Conservation (phyloP, 2,888 invertebrate genomes). For the Aleiodes leptofemur region DNA sequence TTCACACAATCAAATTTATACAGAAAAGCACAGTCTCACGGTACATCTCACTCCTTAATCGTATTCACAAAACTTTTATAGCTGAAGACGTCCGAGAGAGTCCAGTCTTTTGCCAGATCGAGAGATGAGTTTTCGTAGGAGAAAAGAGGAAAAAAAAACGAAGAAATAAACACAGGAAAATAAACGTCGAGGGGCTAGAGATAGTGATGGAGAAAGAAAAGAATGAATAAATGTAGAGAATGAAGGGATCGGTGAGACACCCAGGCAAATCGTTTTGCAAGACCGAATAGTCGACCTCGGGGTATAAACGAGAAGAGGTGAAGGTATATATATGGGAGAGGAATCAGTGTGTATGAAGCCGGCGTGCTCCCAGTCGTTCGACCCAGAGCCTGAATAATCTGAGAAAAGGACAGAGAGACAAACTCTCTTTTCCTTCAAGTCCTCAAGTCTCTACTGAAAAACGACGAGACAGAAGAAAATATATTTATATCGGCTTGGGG, state of each 20-base stretch:
- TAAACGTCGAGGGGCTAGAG: constrained; percentile 28
- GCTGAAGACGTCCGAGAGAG: constrained; percentile 4
- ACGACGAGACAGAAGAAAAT: constrained; percentile 72
- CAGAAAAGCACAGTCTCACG: constrained; percentile 8
- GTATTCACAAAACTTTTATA: constrained; percentile 23
- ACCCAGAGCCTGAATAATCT: constrained; percentile 30
- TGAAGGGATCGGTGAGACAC: constrained; percentile 51
- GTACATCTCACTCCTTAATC: constrained; percentile 11
- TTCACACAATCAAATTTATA: constrained; percentile 25
- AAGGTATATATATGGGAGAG: constrained; percentile 43
- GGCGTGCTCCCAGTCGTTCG: constrained; percentile 32
- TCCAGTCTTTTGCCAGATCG: constrained; percentile 2
- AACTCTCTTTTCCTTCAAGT: constrained; percentile 20
- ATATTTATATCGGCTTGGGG: constrained; percentile 52
- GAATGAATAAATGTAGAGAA: constrained; percentile 39
- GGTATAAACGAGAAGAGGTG: constrained; percentile 49
- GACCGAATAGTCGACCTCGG: constrained; percentile 59
- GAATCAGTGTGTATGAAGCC: constrained; percentile 36
- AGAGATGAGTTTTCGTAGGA: constrained; percentile 22
- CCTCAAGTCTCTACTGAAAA: constrained; percentile 53
- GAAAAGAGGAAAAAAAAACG: constrained; percentile 36
- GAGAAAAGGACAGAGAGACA: background rate
- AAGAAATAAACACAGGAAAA: constrained; percentile 30
- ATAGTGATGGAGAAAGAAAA: constrained; percentile 43
- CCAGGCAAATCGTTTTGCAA: constrained; percentile 64